These are phyloP conservation scores for Cairina moschata DNA, from an alignment of 2,113 vertebrate genomes.

Conservation along the genomic window DNA sequence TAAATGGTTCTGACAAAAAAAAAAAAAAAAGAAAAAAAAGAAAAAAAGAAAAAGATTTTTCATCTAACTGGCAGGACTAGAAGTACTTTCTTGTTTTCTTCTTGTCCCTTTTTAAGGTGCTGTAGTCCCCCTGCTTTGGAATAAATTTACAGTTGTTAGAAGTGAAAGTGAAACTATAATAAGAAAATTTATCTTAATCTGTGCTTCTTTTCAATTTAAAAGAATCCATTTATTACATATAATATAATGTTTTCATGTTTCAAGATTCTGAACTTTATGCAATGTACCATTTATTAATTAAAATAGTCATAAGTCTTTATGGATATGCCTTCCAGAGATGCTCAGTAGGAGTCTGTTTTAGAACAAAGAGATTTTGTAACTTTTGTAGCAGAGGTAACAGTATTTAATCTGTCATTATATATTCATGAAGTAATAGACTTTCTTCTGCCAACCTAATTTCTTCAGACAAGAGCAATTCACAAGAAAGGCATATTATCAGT, in stretches of 20 bases:
- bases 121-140: neutral
- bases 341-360: neutral
- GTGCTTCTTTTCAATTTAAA: neutral
- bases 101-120: neutral
- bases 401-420: conserved; percentile 18
- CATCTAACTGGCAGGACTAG: neutral
- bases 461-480: neutral
- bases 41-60: neutral
- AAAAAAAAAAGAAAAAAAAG: neutral
- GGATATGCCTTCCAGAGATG: neutral
- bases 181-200: neutral
- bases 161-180: neutral
- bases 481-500: neutral
- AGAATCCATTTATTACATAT: neutral
- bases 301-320: neutral
- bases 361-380: neutral
- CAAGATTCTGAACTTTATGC: neutral
- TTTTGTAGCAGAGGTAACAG: neutral
- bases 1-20: neutral
- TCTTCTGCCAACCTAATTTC: conserved; percentile 34
- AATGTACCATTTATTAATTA: neutral
- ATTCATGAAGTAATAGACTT: conserved; percentile 26
- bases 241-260: neutral
- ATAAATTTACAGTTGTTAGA: neutral
- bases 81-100: neutral